Evolutionary conservation across 2,888 invertebrate species (phyloP), one percentile per base, ranked within the genome.

Genomic region (Rhorus exstirpatorius): DNA sequence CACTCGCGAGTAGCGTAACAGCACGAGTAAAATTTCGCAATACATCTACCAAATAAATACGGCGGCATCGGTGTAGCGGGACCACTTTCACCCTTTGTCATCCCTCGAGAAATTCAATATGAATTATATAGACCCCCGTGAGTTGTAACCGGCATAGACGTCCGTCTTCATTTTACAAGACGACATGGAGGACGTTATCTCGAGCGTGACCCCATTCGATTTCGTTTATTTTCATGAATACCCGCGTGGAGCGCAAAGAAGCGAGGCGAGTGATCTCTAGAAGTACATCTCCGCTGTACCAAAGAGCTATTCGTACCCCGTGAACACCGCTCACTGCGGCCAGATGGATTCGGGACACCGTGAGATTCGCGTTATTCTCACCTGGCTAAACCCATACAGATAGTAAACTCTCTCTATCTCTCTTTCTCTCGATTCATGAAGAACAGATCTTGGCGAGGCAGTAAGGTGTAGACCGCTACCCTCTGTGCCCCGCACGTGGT

Each of bases 301-400:
- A 71, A 77, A 77, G 77, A 72, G 19, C 17, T 67, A 38, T 71
- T 49, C 67, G 31, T 67, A 35, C 26, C 70, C 67, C 21, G 49
- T 78, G 77, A 71, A 67, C 38, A 78, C 31, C 79, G 60, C 49
- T 82, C 74, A 75, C 70, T 82, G 83, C 83, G 84, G 85, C 87
- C 91, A 90, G 91, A 91, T 91, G 91, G 90, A 90, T 86, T 88
- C 89, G 86, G 88, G 87, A 87, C 86, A 86, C 89, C 90, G 89
- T 91, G 87, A 91, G 90, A 91, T 90, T 86, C 90, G 89, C 88
- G 87, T 91, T 91, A 90, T 87, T 87, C 87, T 87, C 91, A 89
- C 88, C 88, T 89, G 89, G 89, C 86, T 90, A 86, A 86, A 79
- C 86, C 90, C 87, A 90, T 91, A 88, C 84, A 88, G 77, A 63